Percentiles rank a stretch among this genome's conserved stretches.
Conservation (phyloP, 1,140 invertebrate genomes). For the Drosophila arawakana region DNA sequence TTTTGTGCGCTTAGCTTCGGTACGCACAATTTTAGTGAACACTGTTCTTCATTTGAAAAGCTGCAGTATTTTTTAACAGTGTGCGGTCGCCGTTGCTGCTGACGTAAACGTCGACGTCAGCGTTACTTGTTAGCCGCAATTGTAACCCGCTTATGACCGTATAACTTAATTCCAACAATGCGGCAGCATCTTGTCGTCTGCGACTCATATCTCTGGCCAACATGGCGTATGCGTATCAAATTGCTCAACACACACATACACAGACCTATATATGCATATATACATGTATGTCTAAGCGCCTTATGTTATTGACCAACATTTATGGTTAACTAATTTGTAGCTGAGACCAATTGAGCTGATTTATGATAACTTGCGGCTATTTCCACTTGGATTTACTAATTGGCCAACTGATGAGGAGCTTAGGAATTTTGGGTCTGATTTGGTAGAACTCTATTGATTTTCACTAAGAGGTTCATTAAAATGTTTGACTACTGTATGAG, state of each 20-base stretch:
- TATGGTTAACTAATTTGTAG: conserved; percentile 32
- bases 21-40: too few species aligned
- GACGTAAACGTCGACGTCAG: neutral
- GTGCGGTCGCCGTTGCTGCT: neutral
- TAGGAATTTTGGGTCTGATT: neutral
- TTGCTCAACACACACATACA: neutral
- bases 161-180: conserved; percentile 39
- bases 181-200: conserved; percentile 1
- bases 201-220: neutral
- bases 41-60: too few species aligned
- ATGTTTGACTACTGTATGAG: neutral
- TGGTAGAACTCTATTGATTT: neutral
- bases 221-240: conserved; percentile 42
- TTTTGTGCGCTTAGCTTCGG: too few species aligned
- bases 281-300: neutral
- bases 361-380: conserved; percentile 10
- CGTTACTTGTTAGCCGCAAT: conserved; percentile 55
- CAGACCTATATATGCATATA: neutral
- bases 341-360: conserved; percentile 8
- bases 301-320: conserved; percentile 24
- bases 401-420: neutral
- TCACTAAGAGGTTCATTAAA: neutral
- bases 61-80: too few species aligned
- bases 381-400: conserved; percentile 19
- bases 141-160: conserved; percentile 56